These are phyloP conservation scores for Priocnemis perturbator DNA, from an alignment of 2,888 invertebrate species.

Conservation along the genomic window DNA sequence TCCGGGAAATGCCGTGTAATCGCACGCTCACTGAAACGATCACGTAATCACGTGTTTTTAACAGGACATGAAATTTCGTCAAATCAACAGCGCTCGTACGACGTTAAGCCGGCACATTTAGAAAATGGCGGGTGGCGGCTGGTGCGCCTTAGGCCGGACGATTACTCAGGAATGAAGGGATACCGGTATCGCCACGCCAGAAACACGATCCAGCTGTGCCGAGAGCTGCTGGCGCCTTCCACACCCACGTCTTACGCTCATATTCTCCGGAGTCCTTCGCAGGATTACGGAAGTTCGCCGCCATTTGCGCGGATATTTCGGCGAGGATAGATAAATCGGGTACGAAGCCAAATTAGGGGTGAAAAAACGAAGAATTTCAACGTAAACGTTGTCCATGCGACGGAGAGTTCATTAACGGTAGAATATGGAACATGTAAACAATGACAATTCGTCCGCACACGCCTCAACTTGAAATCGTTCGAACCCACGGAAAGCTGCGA, in stretches of 20 bases:
- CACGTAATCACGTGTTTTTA: not conserved
- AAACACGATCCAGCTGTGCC: slow-evolving; percentile 61
- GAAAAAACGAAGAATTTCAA: too few species aligned
- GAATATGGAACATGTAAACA: too few species aligned
- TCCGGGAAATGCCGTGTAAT: not conserved
- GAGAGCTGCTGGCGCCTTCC: slow-evolving; percentile 60
- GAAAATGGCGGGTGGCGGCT: slow-evolving; percentile 67
- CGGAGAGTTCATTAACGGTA: too few species aligned
- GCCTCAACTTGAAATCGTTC: not conserved
- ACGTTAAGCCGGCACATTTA: slow-evolving; percentile 63
- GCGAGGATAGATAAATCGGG: slow-evolving; percentile 29
- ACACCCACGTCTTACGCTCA: slow-evolving; percentile 54
- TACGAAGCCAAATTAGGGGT: slow-evolving; percentile 19
- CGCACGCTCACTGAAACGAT: slow-evolving; percentile 2
- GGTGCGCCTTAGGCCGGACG: slow-evolving; percentile 68
- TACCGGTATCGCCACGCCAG: slow-evolving; percentile 70
- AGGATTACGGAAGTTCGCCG: slow-evolving; percentile 42
- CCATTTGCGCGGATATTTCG: slow-evolving; percentile 9
- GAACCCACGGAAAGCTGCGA: slow-evolving; percentile 8
- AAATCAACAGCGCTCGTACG: slow-evolving; percentile 18
- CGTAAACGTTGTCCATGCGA: too few species aligned
- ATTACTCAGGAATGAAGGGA: slow-evolving; percentile 75
- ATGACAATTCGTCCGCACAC: too few species aligned
- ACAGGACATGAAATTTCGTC: slow-evolving; percentile 6
- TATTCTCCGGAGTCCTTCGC: slow-evolving; percentile 20